Evolutionary conservation across 2,797 vertebrate species (phyloP).

Genomic region (Eutrigla gurnardus): DNA sequence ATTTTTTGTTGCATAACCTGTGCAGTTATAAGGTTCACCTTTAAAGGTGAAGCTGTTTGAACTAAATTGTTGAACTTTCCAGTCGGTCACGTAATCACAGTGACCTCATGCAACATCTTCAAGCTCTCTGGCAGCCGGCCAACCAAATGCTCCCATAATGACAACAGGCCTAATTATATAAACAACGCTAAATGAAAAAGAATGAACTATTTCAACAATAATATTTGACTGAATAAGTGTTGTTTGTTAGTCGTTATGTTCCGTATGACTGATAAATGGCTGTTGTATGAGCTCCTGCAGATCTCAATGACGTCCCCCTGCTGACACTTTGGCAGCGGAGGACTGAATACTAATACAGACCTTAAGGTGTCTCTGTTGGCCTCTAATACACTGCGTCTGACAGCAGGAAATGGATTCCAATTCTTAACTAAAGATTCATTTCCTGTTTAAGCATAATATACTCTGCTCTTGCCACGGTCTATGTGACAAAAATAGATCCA

Average conservation of each 20-base stretch:
- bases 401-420: conserved; percentile 39
- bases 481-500: conserved; percentile 20
- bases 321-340: conserved; percentile 51
- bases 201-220: not conserved
- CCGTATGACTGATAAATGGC: conserved; percentile 34
- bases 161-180: not conserved
- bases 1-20: not conserved
- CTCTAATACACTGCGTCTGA: conserved; percentile 25
- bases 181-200: not conserved
- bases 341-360: conserved; percentile 67
- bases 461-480: not conserved
- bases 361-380: conserved; percentile 48
- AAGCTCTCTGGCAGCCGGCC: not conserved
- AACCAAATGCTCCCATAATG: not conserved
- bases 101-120: conserved; percentile 13
- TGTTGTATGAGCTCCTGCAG: conserved; percentile 27
- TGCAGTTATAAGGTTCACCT: not conserved
- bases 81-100: not conserved
- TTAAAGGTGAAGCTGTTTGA: not conserved
- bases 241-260: conserved; percentile 4
- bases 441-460: conserved; percentile 21
- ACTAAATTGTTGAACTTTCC: not conserved
- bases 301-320: conserved; percentile 41
- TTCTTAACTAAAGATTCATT: conserved; percentile 34
- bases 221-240: not conserved